Evolutionary conservation across 2,888 invertebrate species (phyloP).

Genomic region (Andrena dorsata): DNA sequence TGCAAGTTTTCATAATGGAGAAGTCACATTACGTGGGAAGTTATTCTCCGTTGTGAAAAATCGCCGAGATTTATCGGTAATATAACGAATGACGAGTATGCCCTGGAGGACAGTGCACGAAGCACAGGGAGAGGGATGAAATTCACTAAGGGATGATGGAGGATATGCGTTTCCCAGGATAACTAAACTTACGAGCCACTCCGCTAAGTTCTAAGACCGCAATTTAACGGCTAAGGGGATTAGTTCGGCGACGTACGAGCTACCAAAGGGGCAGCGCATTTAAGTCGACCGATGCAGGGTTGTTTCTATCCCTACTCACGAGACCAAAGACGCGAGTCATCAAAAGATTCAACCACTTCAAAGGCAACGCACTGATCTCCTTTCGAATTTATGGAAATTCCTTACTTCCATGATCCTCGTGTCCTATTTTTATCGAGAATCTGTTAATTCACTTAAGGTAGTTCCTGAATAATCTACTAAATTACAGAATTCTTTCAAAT

Average conservation of each 20-base stretch:
- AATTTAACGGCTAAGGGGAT: slow-evolving; percentile 68
- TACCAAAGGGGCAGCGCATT: slow-evolving; percentile 27
- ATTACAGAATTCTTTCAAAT: too few species aligned
- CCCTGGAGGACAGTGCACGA: slow-evolving; percentile 31
- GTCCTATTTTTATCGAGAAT: background rate
- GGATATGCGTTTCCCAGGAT: slow-evolving; percentile 54
- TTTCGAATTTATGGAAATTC: background rate
- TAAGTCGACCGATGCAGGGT: slow-evolving; percentile 41
- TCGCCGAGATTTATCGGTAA: slow-evolving; percentile 62
- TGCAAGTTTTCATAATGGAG: slow-evolving; percentile 18
- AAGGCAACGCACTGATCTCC: background rate
- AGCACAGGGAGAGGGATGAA: slow-evolving; percentile 38
- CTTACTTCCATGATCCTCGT: background rate
- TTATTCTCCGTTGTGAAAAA: slow-evolving; percentile 31
- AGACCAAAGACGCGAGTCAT: background rate
- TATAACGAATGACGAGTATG: slow-evolving; percentile 57
- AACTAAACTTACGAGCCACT: slow-evolving; percentile 65
- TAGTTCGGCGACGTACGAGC: slow-evolving; percentile 61
- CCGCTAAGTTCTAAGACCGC: slow-evolving; percentile 66
- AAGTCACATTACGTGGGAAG: slow-evolving; percentile 43
- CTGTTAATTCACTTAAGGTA: too few species aligned
- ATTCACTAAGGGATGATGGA: slow-evolving; percentile 54
- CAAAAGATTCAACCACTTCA: background rate
- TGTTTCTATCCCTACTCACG: slow-evolving; percentile 22
- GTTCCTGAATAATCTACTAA: too few species aligned